Evolutionary conservation across 2,888 invertebrate genomes (phyloP), one percentile per base, ranked within the genome.

Genomic region (Coelinius sp.): DNA sequence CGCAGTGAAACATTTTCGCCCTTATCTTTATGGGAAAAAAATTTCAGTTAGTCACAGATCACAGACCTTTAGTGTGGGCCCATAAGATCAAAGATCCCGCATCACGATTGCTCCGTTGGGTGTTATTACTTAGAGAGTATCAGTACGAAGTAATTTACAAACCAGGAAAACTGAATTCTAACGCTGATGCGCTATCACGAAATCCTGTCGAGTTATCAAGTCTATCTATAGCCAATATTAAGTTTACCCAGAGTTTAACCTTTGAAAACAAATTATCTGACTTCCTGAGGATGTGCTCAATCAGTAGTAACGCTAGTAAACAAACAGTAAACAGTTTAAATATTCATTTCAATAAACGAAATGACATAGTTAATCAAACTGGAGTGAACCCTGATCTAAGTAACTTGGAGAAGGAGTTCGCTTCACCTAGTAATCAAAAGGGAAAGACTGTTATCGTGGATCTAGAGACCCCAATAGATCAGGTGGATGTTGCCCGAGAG

Each of bases 41-140:
- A 8, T 77, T 77, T 8, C 68, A 62, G 1, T 66, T 77, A 1
- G 64, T 72, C 1, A 77, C 74, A 0, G 74, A 77, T 17, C 77
- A 77, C 8, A 53, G 38, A 20, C 72, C 73, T 1, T 35, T 76
- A 0, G 56, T 72, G 0, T 74, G 74, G 77, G 27, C 27, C 27
- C 27, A 41, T 41, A 41, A 12, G 2, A 12, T 41, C 31, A 31
- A 8, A 8, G 5, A 31, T 31, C 31, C 31, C 4, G 8, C 31
- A 10, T 65, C 3, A 44, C 41, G 0, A 65, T 27, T 31, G 8
- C 4, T 8, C 4, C 31, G 31, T 31, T 31, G 31, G 31, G 5
- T 4, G 5, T 8, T 31, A 8, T 6, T 6, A 31, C 31, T 31
- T 4, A 8, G 8, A 31, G 31, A 31, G 8, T 56, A 41, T 20